Evolutionary conservation across 2,888 invertebrate species (phyloP), one percentile per base, ranked within the genome.

Genomic region (Platynereis dumerilii): DNA sequence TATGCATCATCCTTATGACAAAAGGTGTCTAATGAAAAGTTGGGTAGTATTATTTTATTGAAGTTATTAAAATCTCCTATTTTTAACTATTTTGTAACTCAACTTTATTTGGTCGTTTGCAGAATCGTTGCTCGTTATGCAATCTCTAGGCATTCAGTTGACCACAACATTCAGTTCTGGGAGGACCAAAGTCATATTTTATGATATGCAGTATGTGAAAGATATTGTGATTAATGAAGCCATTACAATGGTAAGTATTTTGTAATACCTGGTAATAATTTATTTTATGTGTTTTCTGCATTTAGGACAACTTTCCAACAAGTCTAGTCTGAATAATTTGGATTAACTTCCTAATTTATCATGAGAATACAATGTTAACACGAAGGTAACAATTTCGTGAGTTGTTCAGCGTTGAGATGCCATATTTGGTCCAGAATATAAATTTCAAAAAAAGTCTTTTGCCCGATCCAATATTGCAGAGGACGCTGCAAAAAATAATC

Each of bases 161-260:
- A 69, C 67, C 7, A 70, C 67, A 3, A 70, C 66, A 20, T 70
- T 70, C 57, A 65, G 65, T 3, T 65, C 65, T 12, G 70, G 70
- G 12, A 56, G 70, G 15, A 60, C 62, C 2, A 26, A 24, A 1
- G 56, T 55, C 52, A 64, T 56, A 28, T 70, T 70, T 48, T 69
- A 69, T 45, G 63, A 67, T 55, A 64, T 63, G 34, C 26, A 44
- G 1, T 28, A 65, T 12, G 59, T 70, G 10, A 42, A 60, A 28
- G 65, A 69, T 66, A 58, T 70, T 17, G 67, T 69, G 20, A 70
- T 70, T 24, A 70, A 70, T 56, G 70, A 70, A 60, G 70, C 63
- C 17, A 58, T 70, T 27, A 69, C 70, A 39, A 69, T 70, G 70
- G 70, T 70, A 60, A 53, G 55, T 24, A 27, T n/a, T n/a, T n/a